These are phyloP conservation scores for Pempheris klunzingeri DNA, from an alignment of 2,797 vertebrate species.

Conservation along the genomic window DNA sequence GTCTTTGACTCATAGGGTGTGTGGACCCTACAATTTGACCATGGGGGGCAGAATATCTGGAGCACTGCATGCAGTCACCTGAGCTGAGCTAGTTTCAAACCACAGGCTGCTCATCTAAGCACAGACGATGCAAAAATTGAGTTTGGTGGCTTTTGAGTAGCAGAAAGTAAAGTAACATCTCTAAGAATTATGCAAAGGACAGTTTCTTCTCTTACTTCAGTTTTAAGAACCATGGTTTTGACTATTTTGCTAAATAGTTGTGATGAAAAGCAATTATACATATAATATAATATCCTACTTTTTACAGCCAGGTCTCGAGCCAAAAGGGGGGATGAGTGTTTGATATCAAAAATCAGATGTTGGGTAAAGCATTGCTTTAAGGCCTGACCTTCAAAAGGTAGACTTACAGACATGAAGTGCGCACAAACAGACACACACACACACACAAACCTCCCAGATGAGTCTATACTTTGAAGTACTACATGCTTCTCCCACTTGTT, in stretches of 20 bases:
- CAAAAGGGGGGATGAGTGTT: constrained; percentile 2
- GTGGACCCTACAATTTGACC: background rate
- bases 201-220: too few relatives aligned
- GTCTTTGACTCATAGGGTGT: background rate
- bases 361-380: constrained; percentile 9
- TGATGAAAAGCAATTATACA: too few relatives aligned
- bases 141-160: background rate
- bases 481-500: constrained; percentile 60
- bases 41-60: background rate
- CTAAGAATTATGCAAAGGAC: too few relatives aligned
- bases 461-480: constrained; percentile 60
- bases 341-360: constrained; percentile 6
- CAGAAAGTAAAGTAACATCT: background rate
- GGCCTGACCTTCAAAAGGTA: constrained; percentile 17
- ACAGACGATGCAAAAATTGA: background rate
- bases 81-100: background rate
- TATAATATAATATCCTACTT: background rate
- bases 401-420: constrained; percentile 23
- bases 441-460: constrained; percentile 41
- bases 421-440: constrained; percentile 12
- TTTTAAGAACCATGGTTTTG: background rate
- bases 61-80: background rate
- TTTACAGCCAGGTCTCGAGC: background rate
- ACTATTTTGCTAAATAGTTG: too few relatives aligned
- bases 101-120: background rate